Evolutionary conservation across 1,140 invertebrate species (phyloP), one percentile per base, ranked within the genome.

Genomic region (Thalassaphorura encarpata): DNA sequence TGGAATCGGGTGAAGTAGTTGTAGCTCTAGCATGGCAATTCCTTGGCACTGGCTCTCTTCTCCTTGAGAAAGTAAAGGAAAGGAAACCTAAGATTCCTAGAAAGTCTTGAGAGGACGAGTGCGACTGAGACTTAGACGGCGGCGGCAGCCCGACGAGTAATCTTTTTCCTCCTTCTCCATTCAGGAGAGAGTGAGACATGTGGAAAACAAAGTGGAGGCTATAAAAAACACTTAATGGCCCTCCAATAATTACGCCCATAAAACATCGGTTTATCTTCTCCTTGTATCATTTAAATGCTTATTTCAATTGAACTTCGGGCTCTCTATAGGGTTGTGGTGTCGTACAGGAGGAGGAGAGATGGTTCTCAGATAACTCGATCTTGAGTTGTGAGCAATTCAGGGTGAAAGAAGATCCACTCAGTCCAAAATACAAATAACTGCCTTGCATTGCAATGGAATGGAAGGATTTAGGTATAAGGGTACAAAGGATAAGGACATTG

Each of bases 241-340:
- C 54, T 63, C 58, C 58, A 60, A 64, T 64, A 64, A 64, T 64
- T 64, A 64, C 62, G 53, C 45, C 62, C 62, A 64, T 64, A 64
- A 64, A 64, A 64, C 58, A 64, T 64, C 52, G 33, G 58, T 60
- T 64, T 64, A 60, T 60, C 58, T 61, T 60, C 58, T 54, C 43
- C 56, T 64, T 60, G 58, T 60, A 60, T 60, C 62, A 64, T 64
- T 64, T 64, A 64, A 61, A 60, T 64, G 58, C 56, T 63, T 63
- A 63, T 64, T 64, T 64, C 62, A 64, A 64, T 64, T 64, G 58
- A 60, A 63, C 28, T 51, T 51, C 21, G n/a, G n/a, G n/a, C n/a
- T n/a, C n/a, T n/a, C n/a, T n/a, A n/a, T n/a, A n/a, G n/a, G n/a
- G n/a, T n/a, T n/a, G n/a, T n/a, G n/a, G n/a, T n/a, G n/a, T n/a